phyloP scores from a whole-genome alignment of 2,113 vertebrate species.

The Rhinogobius similis region DNA sequence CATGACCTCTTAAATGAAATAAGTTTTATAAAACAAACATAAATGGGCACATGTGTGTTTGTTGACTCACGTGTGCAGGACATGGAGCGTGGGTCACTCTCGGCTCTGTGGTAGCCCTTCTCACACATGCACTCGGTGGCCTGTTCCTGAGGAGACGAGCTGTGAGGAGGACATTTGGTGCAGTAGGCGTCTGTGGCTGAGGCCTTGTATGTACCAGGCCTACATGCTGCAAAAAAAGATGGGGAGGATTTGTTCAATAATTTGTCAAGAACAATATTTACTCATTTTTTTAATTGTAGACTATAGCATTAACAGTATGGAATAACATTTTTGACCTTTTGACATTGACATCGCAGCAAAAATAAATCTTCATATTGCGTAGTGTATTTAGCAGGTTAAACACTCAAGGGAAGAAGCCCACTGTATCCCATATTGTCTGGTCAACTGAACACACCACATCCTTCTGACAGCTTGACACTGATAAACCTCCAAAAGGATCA shows the following conservation, averaged over 20 bases:
- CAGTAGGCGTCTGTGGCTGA: constrained; percentile 80
- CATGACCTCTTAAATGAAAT: not conserved
- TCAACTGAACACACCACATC: not conserved
- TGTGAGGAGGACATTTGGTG: constrained; percentile 82
- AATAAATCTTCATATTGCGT: no score
- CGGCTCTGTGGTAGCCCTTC: constrained; percentile 78
- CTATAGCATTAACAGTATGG: not conserved
- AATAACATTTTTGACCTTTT: no score
- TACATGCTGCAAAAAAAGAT: constrained; percentile 72
- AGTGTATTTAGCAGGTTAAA: not conserved
- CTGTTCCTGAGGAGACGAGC: constrained; percentile 78
- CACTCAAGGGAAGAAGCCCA: not conserved
- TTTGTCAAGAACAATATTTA: not conserved
- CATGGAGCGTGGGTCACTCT: constrained; percentile 78
- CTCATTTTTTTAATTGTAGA: no score
- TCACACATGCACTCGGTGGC: constrained; percentile 80
- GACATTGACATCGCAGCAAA: no score
- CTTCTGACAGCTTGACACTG: not conserved
- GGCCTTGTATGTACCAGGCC: constrained; percentile 82
- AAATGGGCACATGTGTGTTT: not conserved
- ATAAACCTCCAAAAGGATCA: not conserved
- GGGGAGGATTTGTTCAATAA: not conserved
- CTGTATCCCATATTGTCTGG: not conserved
- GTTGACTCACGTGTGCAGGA: constrained; percentile 81
- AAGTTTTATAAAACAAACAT: constrained; percentile 14